Base-by-base conservation (phyloP, 2,888 invertebrate species). In the Galerucella nymphaeae region DNA sequence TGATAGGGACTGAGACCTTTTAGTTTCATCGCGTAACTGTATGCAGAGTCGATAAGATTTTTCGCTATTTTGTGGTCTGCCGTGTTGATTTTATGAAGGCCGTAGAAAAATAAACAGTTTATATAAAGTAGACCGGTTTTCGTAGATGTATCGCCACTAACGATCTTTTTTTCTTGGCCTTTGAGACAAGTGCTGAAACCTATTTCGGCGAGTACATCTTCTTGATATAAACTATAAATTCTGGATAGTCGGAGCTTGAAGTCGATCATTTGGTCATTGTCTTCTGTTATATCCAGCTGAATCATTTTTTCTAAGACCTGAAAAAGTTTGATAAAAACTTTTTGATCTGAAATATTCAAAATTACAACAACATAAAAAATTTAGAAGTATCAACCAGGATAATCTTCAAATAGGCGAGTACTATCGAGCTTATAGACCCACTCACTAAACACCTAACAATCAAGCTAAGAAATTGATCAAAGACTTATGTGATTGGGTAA, bases 101-200 rank as follows among this genome's bases (percentile, higher is more conserved):
- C 88, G 75, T 88, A 88, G 87, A 88, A 88, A 75, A 87, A 88
- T 13, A 88, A 78, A 8, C 85, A 82, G 75, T 87, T 87, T 0
- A 88, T 81, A 75, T 87, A 88, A 4, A 88, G 80, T 76, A 85
- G 80, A 18, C 87, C 86, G 0, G 87, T 87, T 77, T 84, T 84
- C 1, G 86, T 86, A 38, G 85, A 84, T 2, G 82, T 80, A 65
- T 85, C 84, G 3, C 86, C 87, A 30, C 81, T 77, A 4, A 78
- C 70, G 41, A 87, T 84, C 80, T 88, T 88, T 3, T 75, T 73
- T 74, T 86, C 83, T 77, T 87, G 87, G 4, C 81, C 79, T 8
- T 81, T 77, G 42, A 88, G 80, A 75, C 88, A 88, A 42, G 84
- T 84, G 74, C 83, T 83, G 76, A 86, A 88, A n/a, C 87, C 87